Evolutionary conservation across 2,113 vertebrate genomes (phyloP).

Genomic region (Urocynchramus pylzowi): DNA sequence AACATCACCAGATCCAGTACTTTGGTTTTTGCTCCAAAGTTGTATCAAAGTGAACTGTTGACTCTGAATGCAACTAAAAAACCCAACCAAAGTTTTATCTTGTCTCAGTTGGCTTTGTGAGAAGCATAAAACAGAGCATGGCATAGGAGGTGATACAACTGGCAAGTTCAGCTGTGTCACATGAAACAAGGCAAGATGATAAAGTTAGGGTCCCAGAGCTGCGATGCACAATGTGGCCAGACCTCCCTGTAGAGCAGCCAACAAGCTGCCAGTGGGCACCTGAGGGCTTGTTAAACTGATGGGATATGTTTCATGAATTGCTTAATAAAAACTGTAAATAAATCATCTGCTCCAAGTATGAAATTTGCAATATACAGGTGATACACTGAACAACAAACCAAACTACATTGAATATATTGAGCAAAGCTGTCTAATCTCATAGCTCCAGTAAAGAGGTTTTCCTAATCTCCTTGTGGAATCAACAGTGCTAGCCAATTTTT

Average conservation of each 20-base stretch:
- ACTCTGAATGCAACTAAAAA: neutral
- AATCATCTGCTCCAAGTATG: neutral
- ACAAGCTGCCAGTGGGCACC: neutral
- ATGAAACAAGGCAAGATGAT: rapidly evolving
- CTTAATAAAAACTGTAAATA: neutral
- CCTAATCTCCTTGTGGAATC: neutral
- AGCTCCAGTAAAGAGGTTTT: neutral
- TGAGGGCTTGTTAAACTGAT: neutral
- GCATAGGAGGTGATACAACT: neutral
- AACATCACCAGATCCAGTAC: neutral
- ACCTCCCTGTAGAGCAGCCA: neutral
- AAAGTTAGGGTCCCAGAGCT: neutral
- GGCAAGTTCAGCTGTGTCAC: neutral
- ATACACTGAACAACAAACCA: neutral
- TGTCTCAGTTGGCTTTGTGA: neutral
- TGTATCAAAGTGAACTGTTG: neutral
- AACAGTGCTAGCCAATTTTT: neutral
- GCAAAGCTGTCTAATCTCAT: neutral
- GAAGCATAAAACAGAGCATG: neutral
- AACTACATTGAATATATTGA: neutral
- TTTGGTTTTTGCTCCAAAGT: neutral
- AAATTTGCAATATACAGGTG: neutral
- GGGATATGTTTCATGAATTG: neutral
- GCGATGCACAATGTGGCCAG: neutral
- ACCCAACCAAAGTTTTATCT: neutral